A percentile compares a stretch with the other conserved stretches of the same genome.
phyloP scores from a whole-genome alignment of 35 echinoderm and acorn worm species.

The Lytechinus variegatus region DNA sequence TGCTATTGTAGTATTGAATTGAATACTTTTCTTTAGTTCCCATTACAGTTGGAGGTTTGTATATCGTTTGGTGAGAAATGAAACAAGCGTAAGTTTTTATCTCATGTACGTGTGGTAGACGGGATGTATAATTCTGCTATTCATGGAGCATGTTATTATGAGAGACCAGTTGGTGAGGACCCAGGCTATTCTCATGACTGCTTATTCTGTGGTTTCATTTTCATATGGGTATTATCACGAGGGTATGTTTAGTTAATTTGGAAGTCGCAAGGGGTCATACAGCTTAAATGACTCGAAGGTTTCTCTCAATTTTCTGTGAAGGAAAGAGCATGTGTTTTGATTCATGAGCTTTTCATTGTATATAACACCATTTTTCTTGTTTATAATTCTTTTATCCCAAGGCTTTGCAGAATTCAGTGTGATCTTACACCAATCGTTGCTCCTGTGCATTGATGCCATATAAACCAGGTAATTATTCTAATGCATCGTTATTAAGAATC shows the following conservation, averaged over 20 bases:
- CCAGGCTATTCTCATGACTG: background rate
- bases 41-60: background rate
- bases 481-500: background rate
- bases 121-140: background rate
- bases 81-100: background rate
- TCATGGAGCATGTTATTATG: background rate
- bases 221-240: background rate
- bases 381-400: background rate
- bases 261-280: background rate
- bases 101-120: background rate
- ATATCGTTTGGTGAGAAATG: background rate
- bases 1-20: background rate
- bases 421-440: background rate
- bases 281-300: background rate
- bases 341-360: background rate
- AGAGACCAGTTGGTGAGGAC: background rate
- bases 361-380: background rate
- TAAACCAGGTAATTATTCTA: background rate
- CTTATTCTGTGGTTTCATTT: background rate
- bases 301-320: too few relatives aligned
- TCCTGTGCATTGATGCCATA: background rate
- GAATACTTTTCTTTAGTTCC: constrained; percentile 12
- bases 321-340: background rate
- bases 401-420: background rate
- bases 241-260: too few relatives aligned